Evolutionary conservation across 1,140 invertebrate species (phyloP).

Genomic region (Gonatopus flavifemur): DNA sequence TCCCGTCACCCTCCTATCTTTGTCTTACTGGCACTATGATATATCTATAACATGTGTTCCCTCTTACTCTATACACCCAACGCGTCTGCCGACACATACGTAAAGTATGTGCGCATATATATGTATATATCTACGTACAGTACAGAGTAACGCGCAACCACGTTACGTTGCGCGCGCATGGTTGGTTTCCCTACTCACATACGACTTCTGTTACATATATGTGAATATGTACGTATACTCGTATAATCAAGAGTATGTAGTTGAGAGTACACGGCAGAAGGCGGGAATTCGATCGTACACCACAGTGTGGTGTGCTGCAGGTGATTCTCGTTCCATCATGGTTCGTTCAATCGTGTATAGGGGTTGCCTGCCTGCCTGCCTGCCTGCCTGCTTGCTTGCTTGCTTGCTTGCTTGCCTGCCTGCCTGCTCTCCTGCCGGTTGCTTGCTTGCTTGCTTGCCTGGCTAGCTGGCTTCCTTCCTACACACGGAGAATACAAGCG

Average conservation of each 20-base stretch:
- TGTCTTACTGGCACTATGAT: too few relatives aligned
- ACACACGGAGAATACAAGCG: slow-evolving; percentile 18
- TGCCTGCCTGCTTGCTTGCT: slow-evolving; percentile 13
- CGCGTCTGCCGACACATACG: slow-evolving; percentile 1
- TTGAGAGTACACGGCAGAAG: slow-evolving; percentile 13
- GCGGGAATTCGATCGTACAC: slow-evolving; percentile 42
- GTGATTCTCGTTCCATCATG: slow-evolving; percentile 34
- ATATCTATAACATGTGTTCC: slow-evolving; percentile 12
- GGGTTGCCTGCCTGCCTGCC: slow-evolving; percentile 16
- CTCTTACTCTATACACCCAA: neutral
- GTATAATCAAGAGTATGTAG: slow-evolving; percentile 5
- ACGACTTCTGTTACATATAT: neutral
- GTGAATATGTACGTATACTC: neutral
- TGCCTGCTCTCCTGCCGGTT: neutral
- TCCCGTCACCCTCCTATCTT: slow-evolving; percentile 15
- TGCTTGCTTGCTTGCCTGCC: neutral
- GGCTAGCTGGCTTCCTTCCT: slow-evolving; percentile 27
- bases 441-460: slow-evolving; percentile 7
- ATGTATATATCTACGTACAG: neutral
- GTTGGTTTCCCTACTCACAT: neutral
- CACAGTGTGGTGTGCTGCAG: slow-evolving; percentile 22
- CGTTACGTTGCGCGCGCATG: neutral
- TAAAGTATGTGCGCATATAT: neutral
- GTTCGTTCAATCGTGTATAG: slow-evolving; percentile 32
- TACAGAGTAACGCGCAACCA: neutral